Evolutionary conservation across 2,888 invertebrate species (phyloP), one percentile per base, ranked within the genome.

Genomic region (Drosophila pseudotakahashii): DNA sequence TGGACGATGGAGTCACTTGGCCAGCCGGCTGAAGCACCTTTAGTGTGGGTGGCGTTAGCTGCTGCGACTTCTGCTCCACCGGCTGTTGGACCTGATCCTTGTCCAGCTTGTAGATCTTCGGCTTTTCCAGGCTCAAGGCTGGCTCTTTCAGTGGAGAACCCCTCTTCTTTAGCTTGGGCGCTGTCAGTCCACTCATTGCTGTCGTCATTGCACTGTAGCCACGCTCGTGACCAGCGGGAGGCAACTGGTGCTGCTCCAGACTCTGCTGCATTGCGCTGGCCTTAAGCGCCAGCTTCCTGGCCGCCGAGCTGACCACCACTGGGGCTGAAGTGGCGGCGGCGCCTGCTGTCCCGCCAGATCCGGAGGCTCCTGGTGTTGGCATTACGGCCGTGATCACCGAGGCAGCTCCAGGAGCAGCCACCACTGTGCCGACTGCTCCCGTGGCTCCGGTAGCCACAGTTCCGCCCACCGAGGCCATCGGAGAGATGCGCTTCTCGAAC

Each of bases 401-500:
- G 6, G 62, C 67, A 14, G n/a, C 34, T 14, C 37, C 64, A 7
- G 30, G 7, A 10, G 39, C n/a, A 11, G n/a, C 5, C 14, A 16
- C 60, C 4, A 19, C n/a, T 7, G 50, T 11, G 9, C 36, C 52
- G 5, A n/a, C 32, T 7, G 36, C 26, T 2, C 36, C 34, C 11
- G 48, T 34, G 16, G 14, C 44, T n/a, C 47, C 42, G 2, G 48
- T 37, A n/a, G 54, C 32, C 37, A 16, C 67, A 44, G 50, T 30
- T 0, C 48, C 39, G 7, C 66, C 59, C 23, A 77, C 66, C 9
- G 80, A 48, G 3, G 80, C 77, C 83, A 88, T 87, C 1, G 88
- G 88, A 10, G 90, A 89, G 75, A 92, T 92, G 55, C 96, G 94
- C 9, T 95, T 94, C 91, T 97, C 97, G 78, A 97, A 94, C 90